Evolutionary conservation across 2,797 vertebrate species (phyloP).

Genomic region (Notolabrus celidotus): DNA sequence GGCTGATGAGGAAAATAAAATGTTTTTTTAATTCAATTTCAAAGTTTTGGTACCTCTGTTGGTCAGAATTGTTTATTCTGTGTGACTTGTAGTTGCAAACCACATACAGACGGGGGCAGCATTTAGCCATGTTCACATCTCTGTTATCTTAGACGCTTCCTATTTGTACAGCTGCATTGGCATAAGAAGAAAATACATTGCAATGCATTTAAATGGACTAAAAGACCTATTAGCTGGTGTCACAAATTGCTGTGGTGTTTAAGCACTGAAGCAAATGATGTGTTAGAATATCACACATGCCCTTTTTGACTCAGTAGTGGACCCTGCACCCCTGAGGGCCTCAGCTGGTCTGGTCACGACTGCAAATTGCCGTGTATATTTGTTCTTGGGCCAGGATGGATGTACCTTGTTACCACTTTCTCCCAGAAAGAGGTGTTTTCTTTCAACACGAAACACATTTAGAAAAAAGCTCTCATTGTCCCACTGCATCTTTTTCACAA

Average conservation of each 20-base stretch:
- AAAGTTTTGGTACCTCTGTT: background rate
- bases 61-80: constrained; percentile 9
- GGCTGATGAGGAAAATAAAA: constrained; percentile 4
- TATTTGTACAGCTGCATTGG: constrained; percentile 13
- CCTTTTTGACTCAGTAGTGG: constrained; percentile 20
- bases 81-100: constrained; percentile 47
- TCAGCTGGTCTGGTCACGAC: constrained; percentile 45
- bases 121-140: constrained; percentile 48
- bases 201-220: background rate
- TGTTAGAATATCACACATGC: background rate
- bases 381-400: constrained; percentile 63
- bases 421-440: constrained; percentile 39
- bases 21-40: constrained; percentile 14
- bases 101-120: constrained; percentile 72
- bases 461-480: constrained; percentile 65
- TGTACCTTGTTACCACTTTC: constrained; percentile 67
- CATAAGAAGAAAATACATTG: constrained; percentile 17
- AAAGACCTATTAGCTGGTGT: constrained; percentile 20
- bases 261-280: constrained; percentile 3
- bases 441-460: constrained; percentile 54
- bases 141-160: constrained; percentile 23
- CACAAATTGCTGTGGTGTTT: too few species aligned
- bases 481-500: constrained; percentile 55
- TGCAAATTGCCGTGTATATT: constrained; percentile 76
- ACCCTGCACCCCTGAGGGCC: constrained; percentile 33